These are phyloP conservation scores for Anabacerthia variegaticeps DNA, from an alignment of 2,797 vertebrate genomes.

Conservation along the genomic window DNA sequence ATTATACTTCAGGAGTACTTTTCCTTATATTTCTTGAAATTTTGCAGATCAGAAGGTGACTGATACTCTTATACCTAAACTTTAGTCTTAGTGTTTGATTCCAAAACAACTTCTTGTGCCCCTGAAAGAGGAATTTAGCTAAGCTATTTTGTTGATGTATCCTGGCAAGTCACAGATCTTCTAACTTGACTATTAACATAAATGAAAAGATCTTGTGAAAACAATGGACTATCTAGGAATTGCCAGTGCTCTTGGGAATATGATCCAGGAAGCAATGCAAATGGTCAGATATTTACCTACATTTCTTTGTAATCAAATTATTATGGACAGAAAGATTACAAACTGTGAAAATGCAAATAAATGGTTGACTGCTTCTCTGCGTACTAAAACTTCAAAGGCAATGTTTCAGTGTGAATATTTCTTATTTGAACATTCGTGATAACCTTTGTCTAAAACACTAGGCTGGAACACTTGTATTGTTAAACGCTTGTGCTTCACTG, in stretches of 20 bases:
- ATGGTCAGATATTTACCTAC: neutral
- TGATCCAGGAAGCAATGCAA: neutral
- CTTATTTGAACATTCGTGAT: constrained; percentile 22
- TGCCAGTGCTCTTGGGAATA: neutral
- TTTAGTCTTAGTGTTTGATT: neutral
- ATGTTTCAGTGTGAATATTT: constrained; percentile 16
- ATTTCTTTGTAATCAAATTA: neutral
- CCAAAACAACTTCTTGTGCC: neutral
- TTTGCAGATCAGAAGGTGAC: neutral
- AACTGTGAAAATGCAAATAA: constrained; percentile 24
- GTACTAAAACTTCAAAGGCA: constrained; percentile 1
- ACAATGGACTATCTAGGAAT: neutral
- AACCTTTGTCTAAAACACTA: constrained; percentile 45
- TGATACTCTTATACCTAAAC: neutral
- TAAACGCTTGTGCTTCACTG: constrained; percentile 37
- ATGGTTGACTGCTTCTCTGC: neutral
- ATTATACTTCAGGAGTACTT: neutral
- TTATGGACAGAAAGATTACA: neutral
- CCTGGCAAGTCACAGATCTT: neutral
- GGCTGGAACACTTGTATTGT: constrained; percentile 1
- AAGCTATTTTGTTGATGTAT: neutral
- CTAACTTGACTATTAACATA: neutral
- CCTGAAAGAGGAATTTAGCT: neutral
- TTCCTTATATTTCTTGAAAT: neutral
- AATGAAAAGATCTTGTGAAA: neutral